These are phyloP conservation scores for Himalopsyche japonica DNA, from an alignment of 2,888 invertebrate species.

Conservation along the genomic window DNA sequence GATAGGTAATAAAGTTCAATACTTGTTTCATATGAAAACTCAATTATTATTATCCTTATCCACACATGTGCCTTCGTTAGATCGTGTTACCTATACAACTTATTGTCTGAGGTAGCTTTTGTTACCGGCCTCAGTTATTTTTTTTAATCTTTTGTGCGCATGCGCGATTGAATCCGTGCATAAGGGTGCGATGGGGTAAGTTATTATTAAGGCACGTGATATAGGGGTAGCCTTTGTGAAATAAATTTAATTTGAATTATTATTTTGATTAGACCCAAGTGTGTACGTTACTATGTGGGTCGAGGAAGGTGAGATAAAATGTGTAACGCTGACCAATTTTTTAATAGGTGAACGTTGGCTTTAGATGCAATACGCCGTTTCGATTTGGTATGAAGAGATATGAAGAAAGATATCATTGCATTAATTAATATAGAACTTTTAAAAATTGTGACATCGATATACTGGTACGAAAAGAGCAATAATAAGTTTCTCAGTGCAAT, in stretches of 20 bases:
- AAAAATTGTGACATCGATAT: too few relatives aligned
- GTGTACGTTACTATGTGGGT: slow-evolving; percentile 21
- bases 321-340: slow-evolving; percentile 10
- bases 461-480: too few relatives aligned
- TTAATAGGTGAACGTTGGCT: not conserved
- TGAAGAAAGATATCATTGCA: too few relatives aligned
- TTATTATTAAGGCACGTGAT: slow-evolving; percentile 37
- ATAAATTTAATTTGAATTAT: slow-evolving; percentile 41
- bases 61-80: slow-evolving; percentile 28
- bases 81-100: slow-evolving; percentile 35
- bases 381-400: too few relatives aligned
- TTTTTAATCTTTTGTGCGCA: slow-evolving; percentile 38
- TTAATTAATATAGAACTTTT: too few relatives aligned
- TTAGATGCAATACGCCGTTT: not conserved
- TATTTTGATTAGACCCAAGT: slow-evolving; percentile 33
- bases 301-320: slow-evolving; percentile 26
- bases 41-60: slow-evolving; percentile 10
- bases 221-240: slow-evolving; percentile 38
- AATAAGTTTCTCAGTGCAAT: too few relatives aligned
- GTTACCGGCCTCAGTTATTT: slow-evolving; percentile 26
- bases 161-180: slow-evolving; percentile 37
- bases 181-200: slow-evolving; percentile 25
- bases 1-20: not conserved
- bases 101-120: slow-evolving; percentile 28
- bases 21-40: slow-evolving; percentile 21